Percentiles rank a stretch among this genome's conserved stretches.
Conservation (phyloP, 2,888 invertebrate species). For the Drosophila recens region DNA sequence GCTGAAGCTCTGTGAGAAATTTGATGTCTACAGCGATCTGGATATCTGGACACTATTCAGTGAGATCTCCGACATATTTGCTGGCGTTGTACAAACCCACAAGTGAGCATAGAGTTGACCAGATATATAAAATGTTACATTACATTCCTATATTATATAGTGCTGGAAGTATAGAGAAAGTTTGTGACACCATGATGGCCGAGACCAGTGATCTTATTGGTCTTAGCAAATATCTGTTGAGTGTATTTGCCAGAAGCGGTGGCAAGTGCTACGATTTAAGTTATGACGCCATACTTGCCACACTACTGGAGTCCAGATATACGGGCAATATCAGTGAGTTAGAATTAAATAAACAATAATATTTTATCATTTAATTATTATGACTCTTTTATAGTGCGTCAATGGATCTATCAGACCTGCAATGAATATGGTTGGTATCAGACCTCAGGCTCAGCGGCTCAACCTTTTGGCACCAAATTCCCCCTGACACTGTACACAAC, state of each 20-base stretch:
- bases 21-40: conserved; percentile 78
- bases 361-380: not conserved
- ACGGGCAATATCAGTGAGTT: conserved; percentile 71
- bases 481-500: conserved; percentile 76
- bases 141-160: conserved; percentile 38
- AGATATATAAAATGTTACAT: not conserved
- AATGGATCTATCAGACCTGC: conserved; percentile 94
- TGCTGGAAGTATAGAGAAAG: conserved; percentile 73
- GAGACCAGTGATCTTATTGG: conserved; percentile 75
- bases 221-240: conserved; percentile 66
- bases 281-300: conserved; percentile 67
- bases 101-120: conserved; percentile 58
- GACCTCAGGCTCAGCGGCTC: conserved; percentile 87
- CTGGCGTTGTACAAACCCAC: conserved; percentile 82
- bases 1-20: conserved; percentile 81
- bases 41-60: conserved; percentile 83
- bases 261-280: conserved; percentile 75
- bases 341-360: too few relatives aligned
- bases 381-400: conserved; percentile 85
- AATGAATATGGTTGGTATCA: conserved; percentile 94
- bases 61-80: conserved; percentile 82
- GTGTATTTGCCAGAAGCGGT: conserved; percentile 37
- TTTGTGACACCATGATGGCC: conserved; percentile 73
- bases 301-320: conserved; percentile 58
- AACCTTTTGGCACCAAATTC: conserved; percentile 86